These are phyloP conservation scores for Brachionus manjavacas DNA, from an alignment of 1,140 invertebrate genomes.

Conservation along the genomic window DNA sequence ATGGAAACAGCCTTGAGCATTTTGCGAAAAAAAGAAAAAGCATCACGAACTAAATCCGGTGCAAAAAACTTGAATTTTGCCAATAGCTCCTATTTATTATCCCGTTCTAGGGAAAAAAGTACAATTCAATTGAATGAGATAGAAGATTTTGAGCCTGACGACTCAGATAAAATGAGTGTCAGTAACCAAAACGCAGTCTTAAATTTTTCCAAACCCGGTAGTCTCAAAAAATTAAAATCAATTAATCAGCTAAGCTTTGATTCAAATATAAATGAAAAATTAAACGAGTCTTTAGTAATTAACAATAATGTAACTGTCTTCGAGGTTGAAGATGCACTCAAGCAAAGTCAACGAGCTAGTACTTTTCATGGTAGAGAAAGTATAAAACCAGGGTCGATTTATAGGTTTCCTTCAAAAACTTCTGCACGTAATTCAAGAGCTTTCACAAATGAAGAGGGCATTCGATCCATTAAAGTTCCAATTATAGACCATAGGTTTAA, in stretches of 20 bases:
- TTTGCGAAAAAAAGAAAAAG: background rate
- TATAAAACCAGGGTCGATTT: background rate
- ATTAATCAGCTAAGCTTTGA: background rate
- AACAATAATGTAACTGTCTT: background rate
- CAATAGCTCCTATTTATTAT: background rate
- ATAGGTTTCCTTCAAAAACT: background rate
- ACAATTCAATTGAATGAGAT: background rate
- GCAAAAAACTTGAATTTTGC: background rate
- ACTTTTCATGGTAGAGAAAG: background rate
- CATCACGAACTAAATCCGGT: background rate
- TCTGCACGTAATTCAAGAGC: background rate
- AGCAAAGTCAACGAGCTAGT: background rate
- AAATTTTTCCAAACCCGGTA: background rate
- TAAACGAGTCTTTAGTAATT: background rate
- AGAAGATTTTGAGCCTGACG: background rate
- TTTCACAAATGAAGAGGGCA: background rate
- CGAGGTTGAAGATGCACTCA: background rate
- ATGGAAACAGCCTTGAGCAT: background rate
- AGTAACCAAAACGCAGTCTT: background rate
- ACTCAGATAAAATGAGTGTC: background rate
- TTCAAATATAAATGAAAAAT: background rate
- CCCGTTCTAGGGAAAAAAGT: background rate
- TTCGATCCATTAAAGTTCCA: background rate
- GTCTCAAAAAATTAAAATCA: background rate
- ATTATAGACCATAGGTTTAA: constrained; percentile 22